Base-by-base conservation (phyloP, 2,797 vertebrate genomes). In the Tachyglossus aculeatus region DNA sequence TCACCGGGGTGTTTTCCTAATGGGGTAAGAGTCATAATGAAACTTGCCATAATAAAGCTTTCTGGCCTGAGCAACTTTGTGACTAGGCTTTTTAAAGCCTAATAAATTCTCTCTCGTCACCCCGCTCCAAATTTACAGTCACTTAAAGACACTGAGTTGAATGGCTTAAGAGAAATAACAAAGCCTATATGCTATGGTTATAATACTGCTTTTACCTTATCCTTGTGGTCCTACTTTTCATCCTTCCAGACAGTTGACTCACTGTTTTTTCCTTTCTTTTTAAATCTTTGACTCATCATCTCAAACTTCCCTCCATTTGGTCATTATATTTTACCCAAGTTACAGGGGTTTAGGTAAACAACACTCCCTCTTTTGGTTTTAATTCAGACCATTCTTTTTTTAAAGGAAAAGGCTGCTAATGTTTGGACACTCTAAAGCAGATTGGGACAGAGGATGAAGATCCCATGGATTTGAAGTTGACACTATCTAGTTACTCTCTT, bases 151-250 rank as follows among this genome's bases (percentile, higher is more conserved):
- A 29, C n/a, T 51, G 40, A 16, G 25, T 8, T 6, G 32, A n/a
- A 2, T 57, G 27, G 8, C 22, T 45, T 27, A 58, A 34, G 37
- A 55, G 51, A 48, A 31, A 41, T 27, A 31, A 36, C 19, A 33
- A 48, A n/a, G n/a, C n/a, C n/a, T 19, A 11, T 11, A 10, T 31
- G 5, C 45, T 48, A 18, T 31, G 16, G 27, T 48, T 11, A 48
- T 48, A 59, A 48, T 54, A 44, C 14, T 44, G 47, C 54, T 57
- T 74, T 67, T 40, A 24, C 56, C 21, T 47, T 47, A 29, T 48
- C 60, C 31, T 3, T 36, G 67, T 64, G 58, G 41, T 37, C 80
- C 41, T 81, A 51, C 60, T 43, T 74, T 74, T 54, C 33, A 29
- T 67, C 56, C 47, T 53, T 44, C 55, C 41, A 29, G 39, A 55